phyloP scores from a whole-genome alignment of 35 echinoderm and acorn worm genomes.

The Chiridota heheva region DNA sequence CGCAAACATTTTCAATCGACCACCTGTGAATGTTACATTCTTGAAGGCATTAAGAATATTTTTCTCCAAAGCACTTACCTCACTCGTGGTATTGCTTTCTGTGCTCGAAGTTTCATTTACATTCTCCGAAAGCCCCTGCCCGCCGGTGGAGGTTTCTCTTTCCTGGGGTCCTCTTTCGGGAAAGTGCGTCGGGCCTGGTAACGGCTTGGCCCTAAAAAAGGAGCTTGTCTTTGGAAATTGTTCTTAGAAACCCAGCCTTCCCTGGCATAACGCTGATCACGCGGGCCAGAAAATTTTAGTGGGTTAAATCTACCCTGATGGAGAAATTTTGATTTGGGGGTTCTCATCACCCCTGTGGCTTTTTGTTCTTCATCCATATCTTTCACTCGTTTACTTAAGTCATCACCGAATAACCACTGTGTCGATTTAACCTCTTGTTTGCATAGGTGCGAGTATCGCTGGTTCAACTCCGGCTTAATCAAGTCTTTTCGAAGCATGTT shows the following conservation, averaged over 20 bases:
- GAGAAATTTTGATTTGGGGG: neutral
- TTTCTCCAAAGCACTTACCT: too few species aligned
- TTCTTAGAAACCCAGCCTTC: too few species aligned
- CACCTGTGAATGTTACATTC: neutral
- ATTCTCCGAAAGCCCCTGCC: neutral
- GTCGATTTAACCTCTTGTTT: constrained; percentile 1
- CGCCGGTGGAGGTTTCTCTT: neutral
- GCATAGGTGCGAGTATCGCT: constrained; percentile 18
- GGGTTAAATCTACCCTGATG: too few species aligned
- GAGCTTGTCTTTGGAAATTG: neutral
- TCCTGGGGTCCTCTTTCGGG: neutral
- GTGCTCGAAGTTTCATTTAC: neutral
- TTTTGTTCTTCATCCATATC: constrained; percentile 40
- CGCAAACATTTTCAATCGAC: too few species aligned
- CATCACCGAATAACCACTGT: constrained; percentile 27
- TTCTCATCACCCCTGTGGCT: constrained; percentile 5
- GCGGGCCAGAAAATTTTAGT: too few species aligned
- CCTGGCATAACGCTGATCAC: neutral
- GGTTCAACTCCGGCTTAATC: constrained; percentile 26
- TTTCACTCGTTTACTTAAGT: constrained; percentile 15
- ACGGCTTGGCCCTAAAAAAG: constrained; percentile 9
- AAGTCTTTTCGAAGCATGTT: constrained; percentile 24
- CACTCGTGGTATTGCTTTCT: too few species aligned
- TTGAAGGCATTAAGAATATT: too few species aligned
- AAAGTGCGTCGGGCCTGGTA: neutral